Evolutionary conservation across 1,140 invertebrate species (phyloP).

Genomic region (Eumaeus atala): DNA sequence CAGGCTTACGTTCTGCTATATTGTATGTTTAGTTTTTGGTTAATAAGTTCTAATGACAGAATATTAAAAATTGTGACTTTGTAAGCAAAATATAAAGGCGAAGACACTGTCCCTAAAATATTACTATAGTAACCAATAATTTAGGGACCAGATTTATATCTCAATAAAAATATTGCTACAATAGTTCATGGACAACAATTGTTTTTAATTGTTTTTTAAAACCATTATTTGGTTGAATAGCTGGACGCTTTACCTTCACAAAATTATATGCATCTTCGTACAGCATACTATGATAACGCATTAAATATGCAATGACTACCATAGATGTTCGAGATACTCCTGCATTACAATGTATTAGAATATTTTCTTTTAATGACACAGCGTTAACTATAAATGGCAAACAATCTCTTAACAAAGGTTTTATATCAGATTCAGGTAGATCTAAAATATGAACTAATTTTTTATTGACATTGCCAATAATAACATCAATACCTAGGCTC

Average conservation of each 20-base stretch:
- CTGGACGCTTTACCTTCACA: conserved; percentile 79
- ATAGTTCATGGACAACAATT: conserved; percentile 33
- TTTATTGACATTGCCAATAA: conserved; percentile 46
- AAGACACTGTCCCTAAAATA: no score
- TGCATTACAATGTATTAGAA: conserved; percentile 93
- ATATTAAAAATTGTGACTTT: no score
- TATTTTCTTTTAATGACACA: conserved; percentile 72
- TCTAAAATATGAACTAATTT: conserved; percentile 80
- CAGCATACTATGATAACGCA: conserved; percentile 77
- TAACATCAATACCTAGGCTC: conserved; percentile 79
- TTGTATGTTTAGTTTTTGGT: no score
- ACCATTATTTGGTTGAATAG: conserved; percentile 86
- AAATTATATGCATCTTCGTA: conserved; percentile 82
- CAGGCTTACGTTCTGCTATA: no score
- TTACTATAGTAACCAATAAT: no score
- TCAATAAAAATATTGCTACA: conserved; percentile 16
- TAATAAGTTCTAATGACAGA: no score
- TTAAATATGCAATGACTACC: conserved; percentile 88
- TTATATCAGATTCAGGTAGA: conserved; percentile 80
- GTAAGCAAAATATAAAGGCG: no score
- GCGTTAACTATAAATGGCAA: conserved; percentile 75
- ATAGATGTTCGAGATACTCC: conserved; percentile 91
- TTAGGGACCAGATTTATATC: no score
- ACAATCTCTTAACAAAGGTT: conserved; percentile 68
- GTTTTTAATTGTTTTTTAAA: conserved; percentile 79